These are phyloP conservation scores for Siderastrea radians DNA, from an alignment of 92 coral and sea anemone genomes.

Conservation along the genomic window DNA sequence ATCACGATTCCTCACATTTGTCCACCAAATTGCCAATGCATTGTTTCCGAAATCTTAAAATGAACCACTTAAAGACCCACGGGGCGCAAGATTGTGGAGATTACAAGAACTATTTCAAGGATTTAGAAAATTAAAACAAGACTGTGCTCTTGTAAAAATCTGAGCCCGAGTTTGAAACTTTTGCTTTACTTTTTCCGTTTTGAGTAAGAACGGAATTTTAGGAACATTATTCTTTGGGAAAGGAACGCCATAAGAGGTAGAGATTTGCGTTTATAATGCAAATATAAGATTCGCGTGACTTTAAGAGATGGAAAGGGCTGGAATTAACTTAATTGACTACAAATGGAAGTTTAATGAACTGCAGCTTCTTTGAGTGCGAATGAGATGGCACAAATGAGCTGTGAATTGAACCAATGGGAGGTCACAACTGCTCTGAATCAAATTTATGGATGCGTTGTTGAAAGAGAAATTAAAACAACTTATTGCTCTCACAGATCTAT, in stretches of 20 bases:
- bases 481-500: neutral
- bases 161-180: neutral
- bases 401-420: neutral
- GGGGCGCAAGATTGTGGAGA: constrained; percentile 1
- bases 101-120: constrained; percentile 10
- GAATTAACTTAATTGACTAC: neutral
- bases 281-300: constrained; percentile 12
- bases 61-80: neutral
- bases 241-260: neutral
- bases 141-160: neutral
- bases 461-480: neutral
- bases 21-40: no score
- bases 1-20: no score
- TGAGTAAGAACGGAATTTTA: neutral
- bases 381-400: neutral
- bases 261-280: neutral
- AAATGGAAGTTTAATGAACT: neutral
- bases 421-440: neutral
- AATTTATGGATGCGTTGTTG: neutral
- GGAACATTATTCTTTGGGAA: neutral
- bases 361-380: neutral
- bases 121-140: neutral
- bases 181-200: neutral
- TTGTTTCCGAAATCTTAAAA: no score
- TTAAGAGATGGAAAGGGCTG: neutral